Base-by-base conservation (phyloP, 2,113 vertebrate species). In the Baryphthengus martii region DNA sequence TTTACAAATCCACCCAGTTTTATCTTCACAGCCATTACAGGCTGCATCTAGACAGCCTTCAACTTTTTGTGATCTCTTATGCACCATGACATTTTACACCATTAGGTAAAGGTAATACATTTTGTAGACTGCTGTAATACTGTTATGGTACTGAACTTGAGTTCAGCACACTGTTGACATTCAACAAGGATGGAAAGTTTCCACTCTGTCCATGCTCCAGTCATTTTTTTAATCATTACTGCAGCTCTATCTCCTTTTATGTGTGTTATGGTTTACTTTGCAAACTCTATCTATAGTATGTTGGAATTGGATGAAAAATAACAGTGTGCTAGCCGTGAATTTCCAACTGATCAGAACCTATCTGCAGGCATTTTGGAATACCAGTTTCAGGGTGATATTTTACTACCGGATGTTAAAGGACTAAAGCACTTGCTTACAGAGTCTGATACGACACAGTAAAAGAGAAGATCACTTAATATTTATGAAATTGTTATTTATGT, bases 221-320 rank as follows among this genome's bases (percentile, higher is more conserved):
- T 89, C 75, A 84, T 89, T 95, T 93, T 85, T 95, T 93, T 8
- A 92, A 93, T 94, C 61, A 90, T 92, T 95, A 81, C 17, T 84
- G 53, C 10, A 66, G 24, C 20, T 44, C 47, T 93, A 90, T 91
- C 58, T 94, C 25, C 19, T 63, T 93, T 85, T 91, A 56, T 53
- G 20, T 45, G 5, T 73, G 81, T 50, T 77, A 49, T 39, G 15
- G 29, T 83, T 94, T 94, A 83, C n/a, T 85, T 93, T 79, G 17
- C 59, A 75, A 92, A 91, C 90, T 17, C 28, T 84, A 21, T 82
- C 39, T 84, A 31, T 8, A 35, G 8, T 44, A 37, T 33, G 83
- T 20, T 50, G 50, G 25, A 95, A 79, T 28, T 37, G 58, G 37
- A 93, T 91, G 65, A 95, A 96, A 95, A 93, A 83, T 75, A 87